Conservation (phyloP, 2,797 vertebrate species). For the Pelobates cultripes region DNA sequence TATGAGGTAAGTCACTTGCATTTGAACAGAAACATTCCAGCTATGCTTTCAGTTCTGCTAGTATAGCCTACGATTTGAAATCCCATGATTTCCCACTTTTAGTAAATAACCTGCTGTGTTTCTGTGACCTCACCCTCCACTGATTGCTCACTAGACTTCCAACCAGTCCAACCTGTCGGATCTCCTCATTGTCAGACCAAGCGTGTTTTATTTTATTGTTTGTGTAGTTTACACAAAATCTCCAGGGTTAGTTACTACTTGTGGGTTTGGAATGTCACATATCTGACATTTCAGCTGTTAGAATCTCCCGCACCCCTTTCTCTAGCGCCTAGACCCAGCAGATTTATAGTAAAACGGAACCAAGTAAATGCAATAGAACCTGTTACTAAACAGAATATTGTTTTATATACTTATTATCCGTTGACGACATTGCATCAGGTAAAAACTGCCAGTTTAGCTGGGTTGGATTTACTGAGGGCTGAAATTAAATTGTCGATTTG, state of each 20-base stretch:
- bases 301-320: neutral
- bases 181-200: neutral
- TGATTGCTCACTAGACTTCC: neutral
- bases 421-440: too few relatives aligned
- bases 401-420: too few relatives aligned
- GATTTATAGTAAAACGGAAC: neutral
- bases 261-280: neutral
- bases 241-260: conserved; percentile 9
- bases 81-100: too few relatives aligned
- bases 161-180: conserved; percentile 36
- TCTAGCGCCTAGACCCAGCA: neutral
- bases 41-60: too few relatives aligned
- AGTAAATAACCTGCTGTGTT: neutral
- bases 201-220: neutral
- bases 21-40: too few relatives aligned
- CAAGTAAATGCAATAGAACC: neutral
- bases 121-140: conserved; percentile 12
- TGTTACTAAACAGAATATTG: too few relatives aligned
- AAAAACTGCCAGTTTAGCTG: too few relatives aligned
- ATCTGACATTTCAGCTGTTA: conserved; percentile 20
- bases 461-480: too few relatives aligned
- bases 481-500: too few relatives aligned
- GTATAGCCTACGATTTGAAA: too few relatives aligned
- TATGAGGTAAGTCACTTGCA: too few relatives aligned
- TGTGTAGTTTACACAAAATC: conserved; percentile 5